These are phyloP conservation scores for Samia ricini DNA, from an alignment of 1,140 invertebrate species.

Conservation along the genomic window DNA sequence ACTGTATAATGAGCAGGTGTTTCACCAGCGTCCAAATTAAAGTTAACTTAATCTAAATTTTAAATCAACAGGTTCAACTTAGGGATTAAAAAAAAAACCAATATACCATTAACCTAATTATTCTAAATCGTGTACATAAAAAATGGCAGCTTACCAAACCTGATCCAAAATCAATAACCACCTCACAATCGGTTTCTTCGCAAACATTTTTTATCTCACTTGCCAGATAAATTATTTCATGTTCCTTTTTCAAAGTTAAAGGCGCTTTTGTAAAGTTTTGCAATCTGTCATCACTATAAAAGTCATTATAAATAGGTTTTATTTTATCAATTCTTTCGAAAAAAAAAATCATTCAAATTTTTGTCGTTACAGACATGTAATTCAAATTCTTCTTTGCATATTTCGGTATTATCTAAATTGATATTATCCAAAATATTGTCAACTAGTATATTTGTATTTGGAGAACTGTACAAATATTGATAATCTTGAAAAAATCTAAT, in stretches of 20 bases:
- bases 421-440: conserved; percentile 77
- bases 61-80: too few species aligned
- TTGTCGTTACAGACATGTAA: conserved; percentile 15
- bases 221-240: conserved; percentile 83
- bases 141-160: conserved; percentile 82
- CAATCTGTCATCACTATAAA: conserved; percentile 26
- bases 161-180: conserved; percentile 89
- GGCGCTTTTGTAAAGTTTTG: conserved; percentile 38
- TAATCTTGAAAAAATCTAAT: background rate
- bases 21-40: background rate
- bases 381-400: conserved; percentile 38
- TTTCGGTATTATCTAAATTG: conserved; percentile 28
- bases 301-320: conserved; percentile 27
- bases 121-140: too few species aligned
- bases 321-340: conserved; percentile 33
- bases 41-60: too few species aligned
- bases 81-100: too few species aligned
- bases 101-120: too few species aligned
- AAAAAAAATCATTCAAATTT: conserved; percentile 24
- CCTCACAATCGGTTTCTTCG: conserved; percentile 62
- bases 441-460: conserved; percentile 82
- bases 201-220: conserved; percentile 79
- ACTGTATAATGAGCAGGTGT: too few species aligned
- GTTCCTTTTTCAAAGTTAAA: conserved; percentile 81
- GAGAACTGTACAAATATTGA: conserved; percentile 18